phyloP scores from a whole-genome alignment of 1,140 invertebrate genomes.

The Caerostris darwini region DNA sequence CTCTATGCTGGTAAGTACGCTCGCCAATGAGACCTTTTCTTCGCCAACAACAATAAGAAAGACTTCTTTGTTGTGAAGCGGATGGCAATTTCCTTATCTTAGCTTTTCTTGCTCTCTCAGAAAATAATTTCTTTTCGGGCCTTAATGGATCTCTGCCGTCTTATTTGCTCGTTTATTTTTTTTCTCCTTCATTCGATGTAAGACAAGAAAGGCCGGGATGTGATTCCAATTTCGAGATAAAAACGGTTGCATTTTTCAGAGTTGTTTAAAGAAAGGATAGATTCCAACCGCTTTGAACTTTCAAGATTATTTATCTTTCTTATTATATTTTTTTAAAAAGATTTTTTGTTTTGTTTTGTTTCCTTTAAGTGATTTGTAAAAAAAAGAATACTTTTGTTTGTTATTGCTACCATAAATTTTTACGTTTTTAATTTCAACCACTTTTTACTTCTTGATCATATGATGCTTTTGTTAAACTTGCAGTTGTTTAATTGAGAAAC shows the following conservation, averaged over 20 bases:
- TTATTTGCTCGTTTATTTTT: background rate
- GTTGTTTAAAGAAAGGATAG: background rate
- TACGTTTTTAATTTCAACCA: no score
- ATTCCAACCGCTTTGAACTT: background rate
- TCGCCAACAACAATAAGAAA: background rate
- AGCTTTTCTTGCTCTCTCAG: background rate
- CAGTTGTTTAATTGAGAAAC: no score
- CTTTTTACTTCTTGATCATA: no score
- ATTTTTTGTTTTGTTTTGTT: background rate
- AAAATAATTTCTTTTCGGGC: slow-evolving; percentile 20
- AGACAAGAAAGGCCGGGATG: background rate
- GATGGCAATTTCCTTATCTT: slow-evolving; percentile 22
- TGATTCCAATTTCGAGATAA: slow-evolving; percentile 31
- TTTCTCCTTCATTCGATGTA: background rate
- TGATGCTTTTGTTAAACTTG: no score
- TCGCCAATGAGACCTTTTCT: background rate
- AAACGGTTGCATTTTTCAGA: background rate
- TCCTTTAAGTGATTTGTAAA: background rate
- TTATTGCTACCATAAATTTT: no score
- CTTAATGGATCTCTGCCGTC: slow-evolving; percentile 24
- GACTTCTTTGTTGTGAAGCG: background rate
- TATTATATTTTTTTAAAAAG: no score
- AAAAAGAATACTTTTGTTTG: no score
- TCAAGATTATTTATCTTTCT: background rate
- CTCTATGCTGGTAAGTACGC: background rate